phyloP scores from a whole-genome alignment of 2,797 vertebrate genomes.

The Danio choprae region DNA sequence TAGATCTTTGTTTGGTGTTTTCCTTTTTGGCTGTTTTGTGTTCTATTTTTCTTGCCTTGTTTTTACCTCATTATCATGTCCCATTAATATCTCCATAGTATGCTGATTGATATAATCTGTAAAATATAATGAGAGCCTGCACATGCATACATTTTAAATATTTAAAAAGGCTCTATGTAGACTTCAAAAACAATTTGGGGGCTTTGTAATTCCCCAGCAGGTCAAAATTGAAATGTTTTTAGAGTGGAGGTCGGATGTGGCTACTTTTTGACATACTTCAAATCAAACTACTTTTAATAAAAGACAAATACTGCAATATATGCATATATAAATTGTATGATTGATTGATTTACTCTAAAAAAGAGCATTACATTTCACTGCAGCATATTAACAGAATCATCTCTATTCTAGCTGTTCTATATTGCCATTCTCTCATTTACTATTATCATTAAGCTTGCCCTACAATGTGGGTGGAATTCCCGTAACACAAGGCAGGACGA shows the following conservation, averaged over 20 bases:
- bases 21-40: too few species aligned
- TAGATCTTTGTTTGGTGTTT: too few species aligned
- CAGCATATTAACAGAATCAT: background rate
- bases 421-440: background rate
- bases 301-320: background rate
- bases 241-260: background rate
- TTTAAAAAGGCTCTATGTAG: background rate
- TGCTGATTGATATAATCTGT: background rate
- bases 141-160: background rate
- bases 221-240: background rate
- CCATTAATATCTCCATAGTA: too few species aligned
- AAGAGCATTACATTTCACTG: background rate
- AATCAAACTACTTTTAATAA: background rate
- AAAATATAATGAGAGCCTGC: background rate
- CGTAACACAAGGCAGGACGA: constrained; percentile 14
- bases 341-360: background rate
- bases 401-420: background rate
- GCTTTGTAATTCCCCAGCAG: too few species aligned
- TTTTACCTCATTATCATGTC: too few species aligned
- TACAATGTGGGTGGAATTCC: constrained; percentile 18
- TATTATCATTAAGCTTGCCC: background rate
- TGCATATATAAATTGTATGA: background rate
- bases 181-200: too few species aligned
- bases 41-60: too few species aligned
- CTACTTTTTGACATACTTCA: background rate